A percentile compares a stretch with the other conserved stretches of the same genome.
phyloP scores from a whole-genome alignment of 53 echinoderm and acorn worm genomes.

The Actinopyga echinites region DNA sequence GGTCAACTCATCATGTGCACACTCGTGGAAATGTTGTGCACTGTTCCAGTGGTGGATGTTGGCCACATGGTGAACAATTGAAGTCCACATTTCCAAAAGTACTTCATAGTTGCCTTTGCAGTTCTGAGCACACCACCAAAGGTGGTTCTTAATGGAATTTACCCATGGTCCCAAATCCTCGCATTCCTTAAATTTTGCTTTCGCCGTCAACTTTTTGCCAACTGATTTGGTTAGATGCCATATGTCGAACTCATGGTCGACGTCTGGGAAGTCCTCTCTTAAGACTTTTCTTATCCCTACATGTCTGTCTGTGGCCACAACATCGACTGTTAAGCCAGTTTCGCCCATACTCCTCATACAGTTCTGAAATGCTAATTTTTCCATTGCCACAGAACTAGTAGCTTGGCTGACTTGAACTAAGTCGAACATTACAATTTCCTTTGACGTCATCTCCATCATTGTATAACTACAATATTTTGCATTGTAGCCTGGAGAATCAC shows the following conservation, averaged over 20 bases:
- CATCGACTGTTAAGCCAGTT: background rate
- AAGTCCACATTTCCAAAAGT: conserved; percentile 53
- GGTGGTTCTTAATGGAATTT: conserved; percentile 33
- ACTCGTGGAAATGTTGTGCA: conserved; percentile 30
- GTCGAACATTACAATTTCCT: conserved; percentile 45
- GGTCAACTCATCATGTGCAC: conserved; percentile 42
- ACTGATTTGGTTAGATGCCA: conserved; percentile 53
- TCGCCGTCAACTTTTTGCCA: conserved; percentile 14
- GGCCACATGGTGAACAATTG: conserved; percentile 14
- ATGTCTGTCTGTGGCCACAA: background rate
- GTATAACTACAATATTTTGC: conserved; percentile 67
- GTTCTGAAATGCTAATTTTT: conserved; percentile 37
- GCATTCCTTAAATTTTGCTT: conserved; percentile 35
- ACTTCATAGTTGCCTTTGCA: conserved; percentile 23
- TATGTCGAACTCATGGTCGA: conserved; percentile 50
- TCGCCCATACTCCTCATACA: conserved; percentile 12
- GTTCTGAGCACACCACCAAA: conserved; percentile 47
- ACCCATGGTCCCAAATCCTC: conserved; percentile 32
- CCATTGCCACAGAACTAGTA: conserved; percentile 58
- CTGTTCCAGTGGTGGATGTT: conserved; percentile 49
- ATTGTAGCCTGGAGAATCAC: conserved; percentile 69
- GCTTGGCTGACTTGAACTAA: conserved; percentile 57
- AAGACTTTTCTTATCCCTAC: background rate
- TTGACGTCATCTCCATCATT: conserved; percentile 40
- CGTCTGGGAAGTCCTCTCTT: background rate